These are phyloP conservation scores for Pterostichus niger DNA, from an alignment of 2,888 invertebrate genomes.

Conservation along the genomic window DNA sequence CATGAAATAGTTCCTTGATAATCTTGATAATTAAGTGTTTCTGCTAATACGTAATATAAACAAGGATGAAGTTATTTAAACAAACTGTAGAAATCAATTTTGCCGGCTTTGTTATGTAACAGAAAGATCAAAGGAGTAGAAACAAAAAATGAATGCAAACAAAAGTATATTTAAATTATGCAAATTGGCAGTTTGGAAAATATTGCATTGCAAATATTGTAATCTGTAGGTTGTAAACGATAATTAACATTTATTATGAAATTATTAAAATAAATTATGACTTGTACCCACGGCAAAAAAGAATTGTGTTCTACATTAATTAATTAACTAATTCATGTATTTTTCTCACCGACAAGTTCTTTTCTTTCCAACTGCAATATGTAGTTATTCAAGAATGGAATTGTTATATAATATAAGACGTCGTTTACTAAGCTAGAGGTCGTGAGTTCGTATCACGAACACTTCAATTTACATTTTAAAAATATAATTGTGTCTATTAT, in stretches of 20 bases:
- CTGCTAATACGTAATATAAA: too few relatives aligned
- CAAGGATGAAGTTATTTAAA: too few relatives aligned
- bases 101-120: slow-evolving; percentile 17
- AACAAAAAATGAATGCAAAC: slow-evolving; percentile 33
- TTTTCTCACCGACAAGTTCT: not conserved
- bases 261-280: slow-evolving; percentile 34
- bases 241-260: slow-evolving; percentile 38
- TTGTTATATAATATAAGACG: too few relatives aligned
- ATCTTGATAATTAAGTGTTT: too few relatives aligned
- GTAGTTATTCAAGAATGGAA: too few relatives aligned
- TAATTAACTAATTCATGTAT: slow-evolving; percentile 13
- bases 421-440: too few relatives aligned
- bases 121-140: slow-evolving; percentile 24
- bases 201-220: slow-evolving; percentile 40
- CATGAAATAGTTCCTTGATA: too few relatives aligned
- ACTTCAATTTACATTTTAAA: too few relatives aligned
- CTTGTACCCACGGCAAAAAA: slow-evolving; percentile 20
- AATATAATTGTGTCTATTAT: too few relatives aligned
- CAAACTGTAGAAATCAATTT: not conserved
- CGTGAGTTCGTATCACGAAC: too few relatives aligned
- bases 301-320: slow-evolving; percentile 18
- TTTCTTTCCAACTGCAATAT: not conserved
- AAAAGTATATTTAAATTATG: slow-evolving; percentile 33
- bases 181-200: slow-evolving; percentile 22
- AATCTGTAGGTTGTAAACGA: not conserved